Percentiles rank a stretch among this genome's conserved stretches.
Conservation (phyloP, 2,888 invertebrate species). For the Rambutsinella grinnellia region DNA sequence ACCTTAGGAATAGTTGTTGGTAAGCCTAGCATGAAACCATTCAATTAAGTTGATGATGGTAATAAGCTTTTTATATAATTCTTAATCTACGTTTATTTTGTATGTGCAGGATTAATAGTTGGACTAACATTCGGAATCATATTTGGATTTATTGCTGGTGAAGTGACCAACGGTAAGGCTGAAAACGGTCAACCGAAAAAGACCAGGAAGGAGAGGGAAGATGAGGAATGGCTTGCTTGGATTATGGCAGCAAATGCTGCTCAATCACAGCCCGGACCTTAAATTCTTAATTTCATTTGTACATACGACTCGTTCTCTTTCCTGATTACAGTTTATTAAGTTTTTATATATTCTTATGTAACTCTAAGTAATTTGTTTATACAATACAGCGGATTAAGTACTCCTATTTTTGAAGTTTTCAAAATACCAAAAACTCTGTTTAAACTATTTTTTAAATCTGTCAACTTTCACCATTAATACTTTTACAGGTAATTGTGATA, state of each 20-base stretch:
- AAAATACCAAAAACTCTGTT: too few species aligned
- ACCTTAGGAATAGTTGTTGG: slow-evolving; percentile 62
- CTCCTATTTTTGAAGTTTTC: too few species aligned
- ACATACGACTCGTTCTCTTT: too few species aligned
- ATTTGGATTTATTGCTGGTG: slow-evolving; percentile 65
- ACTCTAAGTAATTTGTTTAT: too few species aligned
- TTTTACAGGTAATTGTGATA: too few species aligned
- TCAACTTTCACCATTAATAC: too few species aligned
- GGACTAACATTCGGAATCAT: slow-evolving; percentile 66
- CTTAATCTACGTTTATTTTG: not conserved
- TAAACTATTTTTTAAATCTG: too few species aligned
- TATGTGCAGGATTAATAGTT: slow-evolving; percentile 58
- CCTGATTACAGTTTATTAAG: slow-evolving; percentile 47
- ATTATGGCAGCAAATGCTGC: slow-evolving; percentile 63
- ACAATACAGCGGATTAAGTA: too few species aligned
- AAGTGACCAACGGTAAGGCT: slow-evolving; percentile 66
- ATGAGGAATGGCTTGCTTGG: slow-evolving; percentile 67
- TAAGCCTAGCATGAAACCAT: too few species aligned
- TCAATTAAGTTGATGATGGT: too few species aligned
- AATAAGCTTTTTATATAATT: not conserved
- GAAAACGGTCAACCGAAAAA: slow-evolving; percentile 65
- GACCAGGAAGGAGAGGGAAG: slow-evolving; percentile 66
- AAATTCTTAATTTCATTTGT: slow-evolving; percentile 13
- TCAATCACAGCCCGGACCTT: slow-evolving; percentile 54
- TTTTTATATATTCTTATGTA: slow-evolving; percentile 14